Base-by-base conservation (phyloP, 2,797 vertebrate genomes). In the Lacerta bilineata region DNA sequence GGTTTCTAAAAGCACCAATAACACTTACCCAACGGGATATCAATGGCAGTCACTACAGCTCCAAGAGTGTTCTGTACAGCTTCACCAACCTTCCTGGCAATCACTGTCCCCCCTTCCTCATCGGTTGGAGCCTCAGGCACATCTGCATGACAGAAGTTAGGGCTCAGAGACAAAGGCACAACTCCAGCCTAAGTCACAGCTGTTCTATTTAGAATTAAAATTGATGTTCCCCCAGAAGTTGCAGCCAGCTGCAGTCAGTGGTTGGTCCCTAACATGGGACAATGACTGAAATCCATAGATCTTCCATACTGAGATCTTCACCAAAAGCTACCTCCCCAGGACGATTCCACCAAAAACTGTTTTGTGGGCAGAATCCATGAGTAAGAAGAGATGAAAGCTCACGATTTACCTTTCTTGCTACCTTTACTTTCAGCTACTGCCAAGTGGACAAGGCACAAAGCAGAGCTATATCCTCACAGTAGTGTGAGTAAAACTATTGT, bases 11-110 rank as follows among this genome's bases (percentile, higher is more conserved):
- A 0, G 9, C 55, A 89, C 1, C 86, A 66, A 71, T 0, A 90
- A n/a, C 90, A 41, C 98, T 98, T 95, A 99, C 99, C 99, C 61
- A 99, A 97, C 89, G 99, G 99, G 97, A 99, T 98, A 97, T 99
- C 98, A 27, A 99, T 99, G 89, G 98, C 99, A 84, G 98, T 99
- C 76, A 98, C 99, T 75, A 99, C 99, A 0, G 98, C 99, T 91
- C 98, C 99, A 46, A 99, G 95, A 0, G 99, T 99, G 96, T 98
- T 99, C 96, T 99, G 99, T 88, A 99, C 99, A 0, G 98, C 99
- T 92, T 99, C 99, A 3, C 99, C 99, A 29, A 99, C 98, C 95
- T 98, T 99, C 93, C 99, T 98, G 89, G 99, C 99, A 27, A 99
- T 99, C 95, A 99, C 96, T 0, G 98, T 99, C 8, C 98, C 97